Percentiles rank a stretch among this genome's conserved stretches.
Conservation (phyloP, 1,140 invertebrate genomes). For the Drosophila kohkoa region DNA sequence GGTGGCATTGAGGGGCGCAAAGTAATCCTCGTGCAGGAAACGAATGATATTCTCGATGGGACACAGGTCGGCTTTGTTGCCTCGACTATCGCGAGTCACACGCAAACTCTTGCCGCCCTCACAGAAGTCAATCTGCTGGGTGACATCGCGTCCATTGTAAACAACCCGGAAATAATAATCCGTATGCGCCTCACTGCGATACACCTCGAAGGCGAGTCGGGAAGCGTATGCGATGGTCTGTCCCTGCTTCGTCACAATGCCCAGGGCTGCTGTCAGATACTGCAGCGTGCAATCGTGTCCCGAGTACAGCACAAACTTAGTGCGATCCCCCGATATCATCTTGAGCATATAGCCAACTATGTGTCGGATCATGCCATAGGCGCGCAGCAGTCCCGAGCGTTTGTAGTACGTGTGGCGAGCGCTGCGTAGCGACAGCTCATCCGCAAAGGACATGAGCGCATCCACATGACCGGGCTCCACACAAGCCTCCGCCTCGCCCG, state of each 20-base stretch:
- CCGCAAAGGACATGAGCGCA: conserved; percentile 90
- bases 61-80: conserved; percentile 88
- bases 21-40: conserved; percentile 94
- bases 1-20: conserved; percentile 90
- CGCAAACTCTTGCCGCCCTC: conserved; percentile 86
- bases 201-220: conserved; percentile 93
- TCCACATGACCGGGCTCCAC: conserved; percentile 88
- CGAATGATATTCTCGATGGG: conserved; percentile 93
- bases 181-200: conserved; percentile 87
- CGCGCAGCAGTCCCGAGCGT: conserved; percentile 89
- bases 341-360: conserved; percentile 92
- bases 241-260: conserved; percentile 86
- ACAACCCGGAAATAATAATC: conserved; percentile 91
- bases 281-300: conserved; percentile 96
- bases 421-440: conserved; percentile 90
- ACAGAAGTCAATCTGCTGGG: conserved; percentile 93
- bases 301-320: conserved; percentile 94
- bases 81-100: conserved; percentile 84
- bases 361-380: conserved; percentile 91
- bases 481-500: conserved; percentile 61
- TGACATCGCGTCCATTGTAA: conserved; percentile 95
- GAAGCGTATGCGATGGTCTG: conserved; percentile 91
- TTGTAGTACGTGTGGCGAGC: conserved; percentile 88
- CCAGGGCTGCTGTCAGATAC: conserved; percentile 92
- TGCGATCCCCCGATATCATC: conserved; percentile 91